Conservation (phyloP, 2,888 invertebrate genomes). For the Tyria jacobaeae region DNA sequence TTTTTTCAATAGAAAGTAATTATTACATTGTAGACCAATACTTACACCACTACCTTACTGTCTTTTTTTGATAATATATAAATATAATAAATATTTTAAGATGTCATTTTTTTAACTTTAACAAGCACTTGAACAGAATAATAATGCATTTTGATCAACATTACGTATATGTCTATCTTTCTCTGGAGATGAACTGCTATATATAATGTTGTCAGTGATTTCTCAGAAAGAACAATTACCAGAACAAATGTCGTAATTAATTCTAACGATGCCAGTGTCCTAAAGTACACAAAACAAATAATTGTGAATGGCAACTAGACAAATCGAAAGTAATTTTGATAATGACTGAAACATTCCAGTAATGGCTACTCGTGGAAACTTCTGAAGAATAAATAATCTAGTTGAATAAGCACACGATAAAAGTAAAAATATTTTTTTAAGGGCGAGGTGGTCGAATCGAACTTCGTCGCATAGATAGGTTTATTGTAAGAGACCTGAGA, state of each 20-base stretch:
- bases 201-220: background rate
- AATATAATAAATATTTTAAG: no score
- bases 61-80: no score
- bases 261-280: constrained; percentile 2
- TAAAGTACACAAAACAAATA: background rate
- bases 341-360: background rate
- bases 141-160: no score
- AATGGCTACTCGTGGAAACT: background rate
- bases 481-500: no score
- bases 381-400: background rate
- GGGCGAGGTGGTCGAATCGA: no score
- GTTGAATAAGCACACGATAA: background rate
- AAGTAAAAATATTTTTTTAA: no score
- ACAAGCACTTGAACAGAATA: no score
- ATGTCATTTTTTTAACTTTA: no score
- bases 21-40: no score
- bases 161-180: background rate
- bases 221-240: background rate
- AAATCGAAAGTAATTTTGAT: background rate
- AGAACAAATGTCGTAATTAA: constrained; percentile 3
- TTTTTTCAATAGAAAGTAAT: no score
- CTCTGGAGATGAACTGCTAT: background rate
- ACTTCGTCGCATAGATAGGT: no score
- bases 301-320: background rate
- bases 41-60: no score